These are phyloP conservation scores for Zeuzera pyrina DNA, from an alignment of 2,888 invertebrate genomes.

Conservation along the genomic window DNA sequence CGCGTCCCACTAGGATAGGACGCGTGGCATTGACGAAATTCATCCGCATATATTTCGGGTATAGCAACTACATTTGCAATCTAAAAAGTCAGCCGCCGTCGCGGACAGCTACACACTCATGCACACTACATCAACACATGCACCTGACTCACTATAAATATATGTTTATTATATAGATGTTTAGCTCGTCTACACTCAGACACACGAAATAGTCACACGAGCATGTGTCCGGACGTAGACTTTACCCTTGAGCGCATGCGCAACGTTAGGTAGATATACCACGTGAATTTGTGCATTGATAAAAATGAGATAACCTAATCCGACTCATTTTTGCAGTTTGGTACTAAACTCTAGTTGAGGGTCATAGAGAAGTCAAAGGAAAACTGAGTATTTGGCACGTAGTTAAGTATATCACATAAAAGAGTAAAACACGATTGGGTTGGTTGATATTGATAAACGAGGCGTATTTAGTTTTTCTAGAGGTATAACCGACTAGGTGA, in stretches of 20 bases:
- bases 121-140: constrained; percentile 35
- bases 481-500: too few species aligned
- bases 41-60: constrained; percentile 66
- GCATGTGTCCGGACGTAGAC: constrained; percentile 54
- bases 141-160: constrained; percentile 47
- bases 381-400: too few species aligned
- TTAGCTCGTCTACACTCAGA: constrained; percentile 23
- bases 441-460: too few species aligned
- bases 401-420: too few species aligned
- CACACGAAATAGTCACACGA: constrained; percentile 30
- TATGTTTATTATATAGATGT: constrained; percentile 30
- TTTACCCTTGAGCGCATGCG: constrained; percentile 67
- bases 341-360: too few species aligned
- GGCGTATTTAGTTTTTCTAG: too few species aligned
- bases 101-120: constrained; percentile 40
- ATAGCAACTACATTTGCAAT: constrained; percentile 64
- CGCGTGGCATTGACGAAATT: constrained; percentile 53
- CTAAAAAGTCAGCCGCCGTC: constrained; percentile 57
- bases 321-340: background rate
- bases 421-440: too few species aligned
- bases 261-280: constrained; percentile 56
- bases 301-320: constrained; percentile 60
- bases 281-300: constrained; percentile 63
- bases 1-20: too few species aligned
- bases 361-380: too few species aligned